phyloP scores from a whole-genome alignment of 2,888 invertebrate species.

The Himalopsyche tibetana region DNA sequence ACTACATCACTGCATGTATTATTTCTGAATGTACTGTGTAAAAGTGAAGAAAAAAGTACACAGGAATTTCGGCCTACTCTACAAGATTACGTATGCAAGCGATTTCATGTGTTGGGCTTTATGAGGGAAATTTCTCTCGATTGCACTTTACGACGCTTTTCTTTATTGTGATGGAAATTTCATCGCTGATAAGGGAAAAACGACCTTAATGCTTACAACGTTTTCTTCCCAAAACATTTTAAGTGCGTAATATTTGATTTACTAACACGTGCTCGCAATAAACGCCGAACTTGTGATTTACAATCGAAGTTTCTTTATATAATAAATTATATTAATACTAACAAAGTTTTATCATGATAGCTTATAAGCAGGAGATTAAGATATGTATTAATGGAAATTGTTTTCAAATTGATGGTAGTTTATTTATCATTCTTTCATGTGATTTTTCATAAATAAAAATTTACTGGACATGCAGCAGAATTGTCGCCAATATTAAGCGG shows the following conservation, averaged over 20 bases:
- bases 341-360: too few relatives aligned
- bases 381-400: too few relatives aligned
- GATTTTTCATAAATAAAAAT: too few relatives aligned
- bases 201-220: slow-evolving; percentile 20
- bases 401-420: too few relatives aligned
- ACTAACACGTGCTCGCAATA: slow-evolving; percentile 31
- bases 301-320: neutral
- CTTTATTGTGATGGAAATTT: slow-evolving; percentile 64
- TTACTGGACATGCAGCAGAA: too few relatives aligned
- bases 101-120: slow-evolving; percentile 48
- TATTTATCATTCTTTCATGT: too few relatives aligned
- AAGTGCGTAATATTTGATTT: slow-evolving; percentile 37
- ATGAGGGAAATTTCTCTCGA: slow-evolving; percentile 46
- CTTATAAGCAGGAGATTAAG: too few relatives aligned
- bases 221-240: slow-evolving; percentile 17
- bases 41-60: neutral
- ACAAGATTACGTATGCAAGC: slow-evolving; percentile 34
- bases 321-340: too few relatives aligned
- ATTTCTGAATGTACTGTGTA: neutral
- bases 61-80: neutral
- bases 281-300: slow-evolving; percentile 25
- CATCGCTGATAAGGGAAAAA: slow-evolving; percentile 61
- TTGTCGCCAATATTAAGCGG: too few relatives aligned
- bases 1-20: too few relatives aligned
- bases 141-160: slow-evolving; percentile 54